Percentiles rank a stretch among this genome's conserved stretches.
Conservation (phyloP, 2,797 vertebrate genomes). For the Glossophaga mutica region DNA sequence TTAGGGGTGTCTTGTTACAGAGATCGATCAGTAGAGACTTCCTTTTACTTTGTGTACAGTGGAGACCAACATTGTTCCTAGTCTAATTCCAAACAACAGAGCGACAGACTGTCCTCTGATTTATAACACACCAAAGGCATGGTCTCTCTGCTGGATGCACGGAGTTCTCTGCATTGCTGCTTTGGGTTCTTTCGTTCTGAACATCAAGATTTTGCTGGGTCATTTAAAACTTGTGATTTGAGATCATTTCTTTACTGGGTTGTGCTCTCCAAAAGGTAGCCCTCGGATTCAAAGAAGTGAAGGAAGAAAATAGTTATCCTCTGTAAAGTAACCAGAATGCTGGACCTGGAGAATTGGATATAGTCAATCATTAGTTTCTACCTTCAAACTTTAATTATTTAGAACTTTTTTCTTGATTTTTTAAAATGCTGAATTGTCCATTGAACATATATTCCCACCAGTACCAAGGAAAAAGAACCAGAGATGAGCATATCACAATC, state of each 20-base stretch:
- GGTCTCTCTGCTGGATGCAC: neutral
- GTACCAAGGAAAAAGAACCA: neutral
- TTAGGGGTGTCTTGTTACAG: neutral
- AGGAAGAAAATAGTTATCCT: neutral
- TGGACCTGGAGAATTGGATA: neutral
- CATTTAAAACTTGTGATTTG: neutral
- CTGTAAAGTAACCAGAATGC: neutral
- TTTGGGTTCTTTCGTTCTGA: neutral
- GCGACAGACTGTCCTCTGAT: neutral
- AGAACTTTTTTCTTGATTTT: neutral
- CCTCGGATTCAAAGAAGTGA: neutral
- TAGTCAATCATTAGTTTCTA: neutral
- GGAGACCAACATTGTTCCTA: neutral
- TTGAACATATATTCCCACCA: neutral
- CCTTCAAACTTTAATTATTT: slow-evolving; percentile 5
- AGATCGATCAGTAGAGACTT: neutral
- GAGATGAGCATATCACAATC: neutral
- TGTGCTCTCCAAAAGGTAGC: neutral
- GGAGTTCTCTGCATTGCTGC: neutral
- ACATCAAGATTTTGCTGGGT: neutral
- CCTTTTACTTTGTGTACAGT: neutral
- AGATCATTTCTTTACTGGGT: neutral
- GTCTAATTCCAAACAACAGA: neutral
- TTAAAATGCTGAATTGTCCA: neutral
- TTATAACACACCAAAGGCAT: neutral